These are phyloP conservation scores for Enteromius thamalakanensis DNA, from an alignment of 2,797 vertebrate genomes.

Conservation along the genomic window DNA sequence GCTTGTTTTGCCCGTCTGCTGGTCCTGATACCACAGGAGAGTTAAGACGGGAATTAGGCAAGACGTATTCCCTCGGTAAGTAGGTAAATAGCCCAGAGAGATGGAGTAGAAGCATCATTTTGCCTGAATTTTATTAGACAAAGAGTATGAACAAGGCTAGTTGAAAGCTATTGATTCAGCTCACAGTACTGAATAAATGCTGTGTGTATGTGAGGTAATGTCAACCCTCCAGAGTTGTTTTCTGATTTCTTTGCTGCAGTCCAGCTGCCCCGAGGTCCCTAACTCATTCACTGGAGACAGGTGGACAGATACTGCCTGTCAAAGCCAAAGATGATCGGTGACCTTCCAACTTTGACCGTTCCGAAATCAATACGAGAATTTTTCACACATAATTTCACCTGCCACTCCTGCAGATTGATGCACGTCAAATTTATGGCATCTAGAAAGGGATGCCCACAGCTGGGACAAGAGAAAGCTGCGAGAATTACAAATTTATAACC, in stretches of 20 bases:
- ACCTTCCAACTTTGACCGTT: slow-evolving; percentile 41
- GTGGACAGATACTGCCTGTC: slow-evolving; percentile 46
- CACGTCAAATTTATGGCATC: background rate
- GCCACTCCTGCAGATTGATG: slow-evolving; percentile 31
- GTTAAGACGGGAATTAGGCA: slow-evolving; percentile 54
- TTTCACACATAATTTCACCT: slow-evolving; percentile 38
- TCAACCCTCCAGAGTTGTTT: slow-evolving; percentile 16
- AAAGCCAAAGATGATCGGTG: slow-evolving; percentile 31
- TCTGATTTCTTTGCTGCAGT: slow-evolving; percentile 23
- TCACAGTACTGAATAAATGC: slow-evolving; percentile 20
- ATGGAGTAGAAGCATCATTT: slow-evolving; percentile 37
- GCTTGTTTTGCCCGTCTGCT: slow-evolving; percentile 58
- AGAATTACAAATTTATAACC: background rate
- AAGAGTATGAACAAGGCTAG: slow-evolving; percentile 44
- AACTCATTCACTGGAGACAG: slow-evolving; percentile 37
- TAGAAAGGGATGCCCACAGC: background rate
- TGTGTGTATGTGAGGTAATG: background rate
- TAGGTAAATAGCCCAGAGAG: slow-evolving; percentile 53
- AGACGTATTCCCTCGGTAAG: slow-evolving; percentile 48
- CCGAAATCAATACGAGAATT: slow-evolving; percentile 44
- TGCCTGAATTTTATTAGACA: slow-evolving; percentile 40
- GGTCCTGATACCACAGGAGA: slow-evolving; percentile 47
- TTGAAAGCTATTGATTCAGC: slow-evolving; percentile 46
- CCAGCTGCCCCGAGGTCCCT: background rate
- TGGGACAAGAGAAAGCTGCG: background rate